phyloP scores from a whole-genome alignment of 2,888 invertebrate species.

The Eurois occulta region DNA sequence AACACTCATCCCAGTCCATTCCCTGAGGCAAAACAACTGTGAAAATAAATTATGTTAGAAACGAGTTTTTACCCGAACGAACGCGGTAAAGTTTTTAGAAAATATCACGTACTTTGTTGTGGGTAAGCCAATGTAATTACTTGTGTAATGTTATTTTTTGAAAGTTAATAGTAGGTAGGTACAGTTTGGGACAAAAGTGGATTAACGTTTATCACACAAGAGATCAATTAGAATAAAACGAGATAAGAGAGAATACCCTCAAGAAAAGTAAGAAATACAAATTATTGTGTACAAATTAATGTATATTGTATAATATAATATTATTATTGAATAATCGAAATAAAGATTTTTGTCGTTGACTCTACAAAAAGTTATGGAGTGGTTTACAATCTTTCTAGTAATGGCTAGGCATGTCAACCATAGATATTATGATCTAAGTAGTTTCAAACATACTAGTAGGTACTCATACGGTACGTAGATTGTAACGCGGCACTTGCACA shows the following conservation, averaged over 20 bases:
- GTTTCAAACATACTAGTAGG: not conserved
- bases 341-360: not conserved
- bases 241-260: not conserved
- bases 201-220: not conserved
- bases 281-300: too few species aligned
- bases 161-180: not conserved
- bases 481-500: not conserved
- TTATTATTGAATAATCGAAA: not conserved
- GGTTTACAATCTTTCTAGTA: not conserved
- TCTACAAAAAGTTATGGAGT: too few species aligned
- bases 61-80: constrained; percentile 31
- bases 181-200: not conserved
- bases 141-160: constrained; percentile 19
- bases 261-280: too few species aligned
- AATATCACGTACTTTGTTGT: constrained; percentile 18
- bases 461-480: too few species aligned
- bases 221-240: not conserved
- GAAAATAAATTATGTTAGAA: constrained; percentile 39
- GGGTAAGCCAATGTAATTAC: constrained; percentile 22
- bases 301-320: too few species aligned
- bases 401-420: not conserved
- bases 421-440: not conserved
- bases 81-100: constrained; percentile 24
- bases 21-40: constrained; percentile 27
- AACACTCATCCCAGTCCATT: constrained; percentile 1